Evolutionary conservation across 2,888 invertebrate genomes (phyloP).

Genomic region (Chromoteleia sp.): DNA sequence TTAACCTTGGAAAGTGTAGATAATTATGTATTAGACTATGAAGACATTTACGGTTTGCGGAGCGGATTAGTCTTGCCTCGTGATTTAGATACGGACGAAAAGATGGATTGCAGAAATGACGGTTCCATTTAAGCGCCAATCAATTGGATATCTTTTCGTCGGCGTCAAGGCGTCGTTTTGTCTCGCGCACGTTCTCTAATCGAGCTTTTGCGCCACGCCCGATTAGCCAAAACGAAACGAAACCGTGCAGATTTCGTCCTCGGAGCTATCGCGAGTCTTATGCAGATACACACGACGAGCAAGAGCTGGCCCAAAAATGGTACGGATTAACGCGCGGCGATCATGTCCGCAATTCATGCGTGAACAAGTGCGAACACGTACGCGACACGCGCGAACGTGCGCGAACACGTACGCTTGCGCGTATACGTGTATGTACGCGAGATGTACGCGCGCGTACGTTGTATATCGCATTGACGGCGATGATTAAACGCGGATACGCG

Average conservation of each 20-base stretch:
- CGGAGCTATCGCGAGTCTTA: not conserved
- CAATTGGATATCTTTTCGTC: conserved; percentile 42
- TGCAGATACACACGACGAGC: not conserved
- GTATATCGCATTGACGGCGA: not conserved
- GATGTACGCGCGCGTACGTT: too few relatives aligned
- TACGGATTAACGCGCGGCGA: too few relatives aligned
- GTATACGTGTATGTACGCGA: too few relatives aligned
- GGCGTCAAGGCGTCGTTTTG: conserved; percentile 1
- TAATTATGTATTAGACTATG: conserved; percentile 63
- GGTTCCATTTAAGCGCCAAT: conserved; percentile 45
- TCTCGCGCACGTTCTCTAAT: conserved; percentile 11
- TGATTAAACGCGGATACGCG: conserved; percentile 10
- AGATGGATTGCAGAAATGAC: conserved; percentile 47
- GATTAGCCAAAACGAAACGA: not conserved
- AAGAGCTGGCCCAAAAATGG: conserved; percentile 5
- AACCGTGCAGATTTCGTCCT: conserved; percentile 7
- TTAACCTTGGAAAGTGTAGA: conserved; percentile 68
- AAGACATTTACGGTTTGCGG: conserved; percentile 59
- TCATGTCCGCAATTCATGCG: too few relatives aligned
- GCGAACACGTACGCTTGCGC: too few relatives aligned
- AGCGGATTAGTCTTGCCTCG: conserved; percentile 50
- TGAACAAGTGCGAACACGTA: too few relatives aligned
- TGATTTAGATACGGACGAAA: conserved; percentile 53
- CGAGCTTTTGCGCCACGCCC: conserved; percentile 16
- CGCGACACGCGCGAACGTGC: too few relatives aligned